A percentile compares a stretch with the other conserved stretches of the same genome.
Conservation (phyloP, 2,888 invertebrate species). For the Abscondita cerata region DNA sequence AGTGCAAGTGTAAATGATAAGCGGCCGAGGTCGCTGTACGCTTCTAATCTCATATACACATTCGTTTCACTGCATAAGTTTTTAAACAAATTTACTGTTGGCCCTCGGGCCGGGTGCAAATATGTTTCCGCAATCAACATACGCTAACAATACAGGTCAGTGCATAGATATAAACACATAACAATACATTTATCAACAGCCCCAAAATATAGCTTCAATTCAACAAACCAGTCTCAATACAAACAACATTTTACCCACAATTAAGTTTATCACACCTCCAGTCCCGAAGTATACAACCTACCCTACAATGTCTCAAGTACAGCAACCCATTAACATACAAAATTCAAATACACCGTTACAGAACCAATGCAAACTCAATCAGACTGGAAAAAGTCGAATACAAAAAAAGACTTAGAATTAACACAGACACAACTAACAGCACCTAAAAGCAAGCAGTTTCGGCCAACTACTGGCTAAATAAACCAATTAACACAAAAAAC, state of each 20-base stretch:
- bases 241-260: slow-evolving; percentile 3
- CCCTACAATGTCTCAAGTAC: slow-evolving; percentile 5
- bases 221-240: background rate
- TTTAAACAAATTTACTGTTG: background rate
- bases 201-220: slow-evolving; percentile 2
- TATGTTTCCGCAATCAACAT: slow-evolving; percentile 4
- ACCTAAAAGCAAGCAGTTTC: slow-evolving; percentile 4
- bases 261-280: background rate
- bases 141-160: slow-evolving; percentile 7
- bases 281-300: background rate
- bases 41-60: background rate
- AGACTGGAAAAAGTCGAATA: slow-evolving; percentile 9
- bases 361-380: slow-evolving; percentile 9
- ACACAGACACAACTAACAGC: slow-evolving; percentile 3
- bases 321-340: slow-evolving; percentile 1
- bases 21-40: background rate
- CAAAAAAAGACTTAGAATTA: too few relatives aligned
- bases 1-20: background rate
- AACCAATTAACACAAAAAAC: slow-evolving; percentile 3
- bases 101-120: slow-evolving; percentile 6
- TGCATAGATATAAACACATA: slow-evolving; percentile 3
- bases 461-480: too few relatives aligned
- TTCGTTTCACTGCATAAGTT: background rate
- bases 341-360: slow-evolving; percentile 3
- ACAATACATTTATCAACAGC: slow-evolving; percentile 9